Evolutionary conservation across 2,797 vertebrate species (phyloP), one percentile per base, ranked within the genome.

Genomic region (Denticeps clupeoides): DNA sequence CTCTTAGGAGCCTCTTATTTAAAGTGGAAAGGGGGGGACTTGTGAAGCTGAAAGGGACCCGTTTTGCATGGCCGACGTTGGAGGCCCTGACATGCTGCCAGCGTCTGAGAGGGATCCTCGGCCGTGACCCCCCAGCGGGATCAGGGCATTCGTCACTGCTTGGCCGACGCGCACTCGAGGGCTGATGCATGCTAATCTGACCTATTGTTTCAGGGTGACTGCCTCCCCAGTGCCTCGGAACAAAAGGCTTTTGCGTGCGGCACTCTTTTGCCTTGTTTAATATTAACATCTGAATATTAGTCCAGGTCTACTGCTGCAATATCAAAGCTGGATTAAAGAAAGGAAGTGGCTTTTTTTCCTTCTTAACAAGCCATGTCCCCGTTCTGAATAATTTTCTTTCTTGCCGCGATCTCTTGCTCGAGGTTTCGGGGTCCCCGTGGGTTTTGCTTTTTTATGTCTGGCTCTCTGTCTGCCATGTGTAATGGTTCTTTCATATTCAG

Each of bases 121-220:
- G 52, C 58, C 60, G 63, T 77, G 79, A 79, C 78, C 81, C 83
- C 75, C 59, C 78, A 82, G 77, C 76, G 70, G 84, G 79, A 82
- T 73, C 65, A 63, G 73, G 72, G 75, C 81, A 80, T 85, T 77
- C 49, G 68, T 87, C 82, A 80, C 75, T 63, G 44, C 55, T 67
- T 61, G 28, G 41, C 42, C 53, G 55, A 59, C 65, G 69, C 48
- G 58, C 64, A 75, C 77, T 70, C 69, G 75, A 67, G 70, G 72
- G 67, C 74, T 76, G 74, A 68, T 75, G 80, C 72, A 83, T 86
- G 72, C 74, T 86, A 84, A 88, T 86, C 81, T 77, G 67, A 70
- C 74, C 80, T 75, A 73, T 85, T 87, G 88, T 91, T 88, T 90
- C 81, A 35, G 86, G 82, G 82, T 88, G 86, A 89, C 69, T 80